These are phyloP conservation scores for Indri indri DNA, from an alignment of 2,113 vertebrate species.

Conservation along the genomic window DNA sequence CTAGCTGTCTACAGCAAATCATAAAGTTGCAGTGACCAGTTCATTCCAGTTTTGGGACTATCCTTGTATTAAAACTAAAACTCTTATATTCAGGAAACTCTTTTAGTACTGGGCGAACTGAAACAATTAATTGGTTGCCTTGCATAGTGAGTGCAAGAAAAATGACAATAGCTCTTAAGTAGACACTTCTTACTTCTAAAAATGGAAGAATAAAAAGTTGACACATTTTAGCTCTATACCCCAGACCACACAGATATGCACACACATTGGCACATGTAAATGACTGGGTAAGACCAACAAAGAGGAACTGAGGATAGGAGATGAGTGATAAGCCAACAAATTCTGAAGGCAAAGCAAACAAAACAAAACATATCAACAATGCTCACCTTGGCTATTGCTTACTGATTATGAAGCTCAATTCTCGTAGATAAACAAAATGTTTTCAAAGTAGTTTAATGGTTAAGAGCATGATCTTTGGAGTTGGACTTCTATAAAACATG, in stretches of 20 bases:
- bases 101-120: not conserved
- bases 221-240: not conserved
- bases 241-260: not conserved
- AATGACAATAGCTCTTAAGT: not conserved
- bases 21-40: not conserved
- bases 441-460: not conserved
- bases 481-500: not conserved
- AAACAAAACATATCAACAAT: not conserved
- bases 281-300: not conserved
- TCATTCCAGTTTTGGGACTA: not conserved
- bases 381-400: not conserved
- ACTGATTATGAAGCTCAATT: not conserved
- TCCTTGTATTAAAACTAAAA: not conserved
- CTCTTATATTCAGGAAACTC: fast-evolving
- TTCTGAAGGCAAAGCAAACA: not conserved
- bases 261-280: not conserved
- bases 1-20: not conserved
- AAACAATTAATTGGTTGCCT: fast-evolving
- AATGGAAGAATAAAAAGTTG: not conserved
- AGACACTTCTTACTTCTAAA: not conserved
- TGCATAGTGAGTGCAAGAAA: not conserved
- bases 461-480: not conserved
- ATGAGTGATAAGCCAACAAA: not conserved
- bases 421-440: not conserved
- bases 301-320: not conserved